These are phyloP conservation scores for Pseudoips prasinana DNA, from an alignment of 2,888 invertebrate species.

Conservation along the genomic window DNA sequence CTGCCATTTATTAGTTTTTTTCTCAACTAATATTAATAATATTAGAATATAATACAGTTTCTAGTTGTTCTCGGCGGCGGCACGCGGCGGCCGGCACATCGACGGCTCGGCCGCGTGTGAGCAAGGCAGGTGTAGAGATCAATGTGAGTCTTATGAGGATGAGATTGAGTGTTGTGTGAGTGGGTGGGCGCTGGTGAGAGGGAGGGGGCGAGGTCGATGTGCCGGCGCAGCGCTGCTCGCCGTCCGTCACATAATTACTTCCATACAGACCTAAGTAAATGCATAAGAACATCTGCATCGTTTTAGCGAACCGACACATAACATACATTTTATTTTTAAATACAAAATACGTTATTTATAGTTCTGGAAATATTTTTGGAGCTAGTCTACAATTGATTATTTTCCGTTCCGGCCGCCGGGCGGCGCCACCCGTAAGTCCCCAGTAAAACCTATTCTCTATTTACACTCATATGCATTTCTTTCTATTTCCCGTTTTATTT, in stretches of 20 bases:
- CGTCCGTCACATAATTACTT: constrained; percentile 31
- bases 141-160: background rate
- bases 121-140: too few species aligned
- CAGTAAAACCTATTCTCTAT: constrained; percentile 34
- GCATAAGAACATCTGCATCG: constrained; percentile 38
- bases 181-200: background rate
- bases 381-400: constrained; percentile 33
- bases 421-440: constrained; percentile 7
- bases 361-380: constrained; percentile 28
- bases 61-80: constrained; percentile 24
- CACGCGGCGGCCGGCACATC: constrained; percentile 11
- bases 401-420: constrained; percentile 12
- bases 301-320: constrained; percentile 33
- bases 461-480: constrained; percentile 35
- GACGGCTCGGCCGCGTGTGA: too few species aligned
- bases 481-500: too few species aligned
- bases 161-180: background rate
- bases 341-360: constrained; percentile 44
- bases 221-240: constrained; percentile 3
- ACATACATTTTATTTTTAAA: constrained; percentile 39
- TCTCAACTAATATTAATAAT: constrained; percentile 34
- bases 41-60: constrained; percentile 41
- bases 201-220: background rate
- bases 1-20: constrained; percentile 39
- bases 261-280: constrained; percentile 41